These are phyloP conservation scores for Cephus cinctus DNA, from an alignment of 1,140 invertebrate genomes.

Conservation along the genomic window DNA sequence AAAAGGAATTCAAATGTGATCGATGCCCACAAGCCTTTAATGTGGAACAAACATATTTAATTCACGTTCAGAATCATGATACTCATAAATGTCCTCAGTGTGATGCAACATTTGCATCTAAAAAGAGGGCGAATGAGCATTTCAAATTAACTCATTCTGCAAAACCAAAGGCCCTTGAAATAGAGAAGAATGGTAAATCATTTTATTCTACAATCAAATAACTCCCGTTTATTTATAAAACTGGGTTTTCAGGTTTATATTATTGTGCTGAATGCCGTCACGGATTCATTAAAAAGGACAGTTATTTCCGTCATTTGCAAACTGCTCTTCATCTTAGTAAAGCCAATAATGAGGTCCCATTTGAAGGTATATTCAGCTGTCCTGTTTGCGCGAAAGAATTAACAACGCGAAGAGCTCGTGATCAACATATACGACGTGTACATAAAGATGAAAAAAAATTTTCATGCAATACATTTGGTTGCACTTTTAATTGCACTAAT, in stretches of 20 bases:
- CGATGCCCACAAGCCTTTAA: constrained; percentile 43
- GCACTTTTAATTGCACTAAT: constrained; percentile 40
- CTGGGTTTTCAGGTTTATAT: constrained; percentile 35
- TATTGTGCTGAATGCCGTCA: constrained; percentile 36
- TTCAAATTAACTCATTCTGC: constrained; percentile 26
- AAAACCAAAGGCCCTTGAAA: constrained; percentile 26
- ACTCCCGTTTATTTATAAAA: constrained; percentile 20
- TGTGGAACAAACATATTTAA: constrained; percentile 43
- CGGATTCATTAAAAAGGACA: constrained; percentile 37
- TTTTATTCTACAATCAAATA: constrained; percentile 6
- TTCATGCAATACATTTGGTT: constrained; percentile 37
- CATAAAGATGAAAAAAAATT: constrained; percentile 42
- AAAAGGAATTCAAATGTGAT: constrained; percentile 42
- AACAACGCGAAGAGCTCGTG: constrained; percentile 36
- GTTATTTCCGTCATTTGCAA: constrained; percentile 37
- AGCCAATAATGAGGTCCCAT: constrained; percentile 23
- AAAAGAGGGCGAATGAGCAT: constrained; percentile 36
- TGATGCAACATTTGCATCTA: constrained; percentile 42
- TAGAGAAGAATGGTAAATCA: constrained; percentile 25
- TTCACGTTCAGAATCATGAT: constrained; percentile 47
- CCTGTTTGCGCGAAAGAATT: constrained; percentile 41
- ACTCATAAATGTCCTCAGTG: constrained; percentile 45
- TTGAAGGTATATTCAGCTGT: constrained; percentile 32
- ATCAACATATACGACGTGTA: constrained; percentile 43
- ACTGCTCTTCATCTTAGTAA: constrained; percentile 33